Base-by-base conservation (phyloP, 2,888 invertebrate species). In the Yponomeuta cagnagella region DNA sequence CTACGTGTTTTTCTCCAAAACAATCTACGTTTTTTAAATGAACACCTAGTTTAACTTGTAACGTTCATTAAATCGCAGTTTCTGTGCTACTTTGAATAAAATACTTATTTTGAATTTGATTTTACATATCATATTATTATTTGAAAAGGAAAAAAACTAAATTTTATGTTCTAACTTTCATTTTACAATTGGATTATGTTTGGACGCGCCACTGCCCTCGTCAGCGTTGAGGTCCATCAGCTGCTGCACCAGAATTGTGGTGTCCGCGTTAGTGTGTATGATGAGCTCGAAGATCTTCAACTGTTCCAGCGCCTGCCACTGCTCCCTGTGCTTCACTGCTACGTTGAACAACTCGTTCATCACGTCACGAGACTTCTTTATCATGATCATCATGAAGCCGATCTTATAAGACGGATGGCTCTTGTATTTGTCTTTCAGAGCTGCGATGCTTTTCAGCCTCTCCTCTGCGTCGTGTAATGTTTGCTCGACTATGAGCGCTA, bases 271-370 rank as follows among this genome's bases (percentile, higher is more conserved):
- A 0, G 89, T 88, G 66, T 90, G 89, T 0, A 88, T 83, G 3
- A 90, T 88, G 10, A 88, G 74, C 72, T 90, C 90, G 70, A 88
- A 90, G 12, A 89, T 82, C 72, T 89, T 90, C 72, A 90, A 72
- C 75, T 89, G 88, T 73, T 90, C 89, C 48, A 90, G 72, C 6
- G 87, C 85, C 72, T 83, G 85, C 87, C 88, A 90, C 70, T 87
- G 82, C 1, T 87, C 84, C 69, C 82, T 82, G 63, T 90, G 88
- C 71, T 84, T 89, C 10, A 89, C 80, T 0, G 90, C 90, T 0
- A 89, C 82, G 69, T 88, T 89, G 71, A 88, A 90, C 31, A 90
- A 74, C 73, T 90, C 90, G 63, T 84, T 87, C 69, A 89, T 69
- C 8, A 87, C 79, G 63, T 86, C 83, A 68, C 86, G 82, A 0